Evolutionary conservation across 2,113 vertebrate genomes (phyloP).

Genomic region (Melanerpes aurifrons): DNA sequence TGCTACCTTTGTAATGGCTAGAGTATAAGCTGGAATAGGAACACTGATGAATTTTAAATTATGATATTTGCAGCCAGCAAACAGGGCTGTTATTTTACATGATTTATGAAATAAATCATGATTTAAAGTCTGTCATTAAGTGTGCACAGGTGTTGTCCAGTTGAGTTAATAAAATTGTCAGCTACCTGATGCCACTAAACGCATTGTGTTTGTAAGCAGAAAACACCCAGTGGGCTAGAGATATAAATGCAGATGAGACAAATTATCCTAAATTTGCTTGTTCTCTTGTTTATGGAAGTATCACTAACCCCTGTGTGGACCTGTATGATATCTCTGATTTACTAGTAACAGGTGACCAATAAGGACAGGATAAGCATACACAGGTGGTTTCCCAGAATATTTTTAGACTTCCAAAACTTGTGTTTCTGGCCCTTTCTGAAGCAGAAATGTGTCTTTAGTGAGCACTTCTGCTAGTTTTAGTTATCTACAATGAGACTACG

Average conservation of each 20-base stretch:
- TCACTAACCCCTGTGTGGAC: neutral
- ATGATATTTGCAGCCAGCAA: neutral
- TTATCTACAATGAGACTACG: neutral
- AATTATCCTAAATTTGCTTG: neutral
- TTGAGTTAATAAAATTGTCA: constrained; percentile 6
- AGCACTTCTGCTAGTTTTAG: neutral
- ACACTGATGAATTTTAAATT: constrained; percentile 1
- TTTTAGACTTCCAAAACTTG: neutral
- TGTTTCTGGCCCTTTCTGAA: neutral
- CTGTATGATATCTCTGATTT: neutral
- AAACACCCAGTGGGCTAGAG: neutral
- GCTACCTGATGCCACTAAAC: neutral
- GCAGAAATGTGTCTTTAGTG: neutral
- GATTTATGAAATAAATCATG: neutral
- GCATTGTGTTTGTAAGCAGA: neutral
- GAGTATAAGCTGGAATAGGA: neutral
- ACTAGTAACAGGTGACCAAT: neutral
- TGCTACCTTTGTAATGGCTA: neutral
- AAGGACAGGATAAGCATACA: neutral
- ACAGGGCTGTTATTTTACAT: neutral
- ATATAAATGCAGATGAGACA: neutral
- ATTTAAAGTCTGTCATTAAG: neutral
- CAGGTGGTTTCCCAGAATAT: neutral
- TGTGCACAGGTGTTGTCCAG: neutral
- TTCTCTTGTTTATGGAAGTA: neutral